Percentiles rank a stretch among this genome's conserved stretches.
phyloP scores from a whole-genome alignment of 2,888 invertebrate species.

The Kryphioiulus occultus region DNA sequence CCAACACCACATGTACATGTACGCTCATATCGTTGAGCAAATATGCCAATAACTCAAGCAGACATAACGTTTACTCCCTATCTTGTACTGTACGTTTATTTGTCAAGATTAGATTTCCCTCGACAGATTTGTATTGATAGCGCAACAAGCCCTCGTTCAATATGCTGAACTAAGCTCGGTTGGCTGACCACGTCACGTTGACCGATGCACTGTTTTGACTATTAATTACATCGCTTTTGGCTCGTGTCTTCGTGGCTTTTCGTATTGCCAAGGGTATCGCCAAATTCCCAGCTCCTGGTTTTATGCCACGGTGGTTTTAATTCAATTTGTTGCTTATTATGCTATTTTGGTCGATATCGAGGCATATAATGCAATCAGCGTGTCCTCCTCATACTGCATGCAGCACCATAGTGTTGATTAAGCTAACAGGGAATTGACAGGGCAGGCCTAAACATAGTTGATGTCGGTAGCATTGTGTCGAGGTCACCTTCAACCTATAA shows the following conservation, averaged over 20 bases:
- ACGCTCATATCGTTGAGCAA: too few species aligned
- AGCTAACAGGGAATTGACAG: conserved; percentile 16
- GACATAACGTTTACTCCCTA: too few species aligned
- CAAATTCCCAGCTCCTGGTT: conserved; percentile 6
- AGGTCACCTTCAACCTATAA: conserved; percentile 17
- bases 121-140: not conserved
- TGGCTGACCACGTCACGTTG: conserved; percentile 14
- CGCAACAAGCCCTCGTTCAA: not conserved
- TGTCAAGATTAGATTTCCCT: not conserved
- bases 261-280: conserved; percentile 15
- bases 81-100: too few species aligned
- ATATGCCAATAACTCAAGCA: too few species aligned
- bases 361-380: conserved; percentile 7
- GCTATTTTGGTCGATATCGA: conserved; percentile 17
- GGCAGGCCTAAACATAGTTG: conserved; percentile 11
- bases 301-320: conserved; percentile 8
- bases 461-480: conserved; percentile 2
- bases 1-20: too few species aligned
- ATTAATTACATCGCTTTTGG: not conserved
- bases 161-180: not conserved
- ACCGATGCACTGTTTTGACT: conserved; percentile 16
- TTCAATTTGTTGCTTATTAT: conserved; percentile 20
- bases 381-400: too few species aligned
- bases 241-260: conserved; percentile 12
- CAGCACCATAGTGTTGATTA: not conserved